Base-by-base conservation (phyloP, 2,888 invertebrate genomes). In the Troilus luridus region DNA sequence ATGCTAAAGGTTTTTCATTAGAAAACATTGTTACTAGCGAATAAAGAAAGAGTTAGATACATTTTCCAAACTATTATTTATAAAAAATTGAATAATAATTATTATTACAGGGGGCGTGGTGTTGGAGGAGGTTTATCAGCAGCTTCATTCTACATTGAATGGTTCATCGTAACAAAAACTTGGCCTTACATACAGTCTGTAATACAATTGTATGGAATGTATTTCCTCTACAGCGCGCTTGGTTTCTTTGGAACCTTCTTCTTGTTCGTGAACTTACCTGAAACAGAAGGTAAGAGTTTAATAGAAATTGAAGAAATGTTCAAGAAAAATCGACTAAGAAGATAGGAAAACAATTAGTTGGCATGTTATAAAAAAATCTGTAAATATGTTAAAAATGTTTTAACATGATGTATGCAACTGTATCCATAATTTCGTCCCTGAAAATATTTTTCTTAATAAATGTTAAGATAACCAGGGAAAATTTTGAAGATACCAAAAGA, bases 241-340 rank as follows among this genome's bases (percentile, higher is more conserved):
- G 93, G 96, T 92, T 94, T 96, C 8, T 91, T 95, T 0, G 97
- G 97, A 0, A 94, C 96, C 41, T 92, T 95, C 9, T 94, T 96
- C 24, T 94, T 98, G 64, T 97, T 96, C 93, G 96, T 96, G 92
- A 94, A 95, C 85, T 94, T 98, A 90, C 98, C 98, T 0, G 98
- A 98, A 94, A 98, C 98, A 0, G 98, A 98, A 94, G 97, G 97
- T 0, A 96, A 97, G 93, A 96, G 96, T 0, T 94, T 98, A 1
- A 41, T 88, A 85, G 90, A 90, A 17, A 85, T 90, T 41, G 90
- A 90, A 58, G 77, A 27, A 24, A 41, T 90, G 21, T 90, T 90
- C 59, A 90, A 90, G 77, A 90, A 77, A 72, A 58, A 72, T 8
- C 24, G 77, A 10, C 56, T 90, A 58, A 90, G 77, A 59, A 90